phyloP scores from a whole-genome alignment of 2,888 invertebrate species.

The Acrobasis suavella region DNA sequence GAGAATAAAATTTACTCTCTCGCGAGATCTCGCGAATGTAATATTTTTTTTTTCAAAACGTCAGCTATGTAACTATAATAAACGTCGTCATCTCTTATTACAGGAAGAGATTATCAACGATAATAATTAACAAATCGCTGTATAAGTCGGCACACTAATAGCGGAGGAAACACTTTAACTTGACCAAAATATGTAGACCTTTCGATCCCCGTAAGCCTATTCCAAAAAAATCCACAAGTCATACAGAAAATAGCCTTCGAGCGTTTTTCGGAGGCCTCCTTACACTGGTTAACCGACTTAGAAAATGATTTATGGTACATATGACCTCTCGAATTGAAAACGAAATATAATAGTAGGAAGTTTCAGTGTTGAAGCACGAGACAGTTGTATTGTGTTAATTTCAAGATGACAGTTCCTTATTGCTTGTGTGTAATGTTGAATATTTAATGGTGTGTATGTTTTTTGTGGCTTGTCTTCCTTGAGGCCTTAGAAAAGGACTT shows the following conservation, averaged over 20 bases:
- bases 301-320: slow-evolving; percentile 46
- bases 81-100: slow-evolving; percentile 18
- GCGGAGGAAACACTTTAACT: slow-evolving; percentile 20
- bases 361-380: slow-evolving; percentile 30
- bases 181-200: slow-evolving; percentile 18
- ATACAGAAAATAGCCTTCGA: background rate
- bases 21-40: background rate
- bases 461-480: slow-evolving; percentile 9
- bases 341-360: slow-evolving; percentile 36
- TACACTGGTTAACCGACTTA: slow-evolving; percentile 37
- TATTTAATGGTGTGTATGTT: background rate
- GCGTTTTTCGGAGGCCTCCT: slow-evolving; percentile 27
- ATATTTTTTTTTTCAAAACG: background rate
- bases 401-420: slow-evolving; percentile 19
- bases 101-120: slow-evolving; percentile 27
- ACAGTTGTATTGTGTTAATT: slow-evolving; percentile 19
- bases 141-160: slow-evolving; percentile 20
- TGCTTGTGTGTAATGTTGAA: slow-evolving; percentile 11
- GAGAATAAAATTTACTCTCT: too few relatives aligned
- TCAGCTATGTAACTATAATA: background rate
- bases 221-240: background rate
- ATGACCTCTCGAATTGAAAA: slow-evolving; percentile 41
- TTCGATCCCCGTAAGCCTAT: background rate
- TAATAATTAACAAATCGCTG: slow-evolving; percentile 26
- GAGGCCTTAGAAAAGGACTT: background rate